Evolutionary conservation across 2,888 invertebrate genomes (phyloP).

Genomic region (Eupeodes latifasciatus): DNA sequence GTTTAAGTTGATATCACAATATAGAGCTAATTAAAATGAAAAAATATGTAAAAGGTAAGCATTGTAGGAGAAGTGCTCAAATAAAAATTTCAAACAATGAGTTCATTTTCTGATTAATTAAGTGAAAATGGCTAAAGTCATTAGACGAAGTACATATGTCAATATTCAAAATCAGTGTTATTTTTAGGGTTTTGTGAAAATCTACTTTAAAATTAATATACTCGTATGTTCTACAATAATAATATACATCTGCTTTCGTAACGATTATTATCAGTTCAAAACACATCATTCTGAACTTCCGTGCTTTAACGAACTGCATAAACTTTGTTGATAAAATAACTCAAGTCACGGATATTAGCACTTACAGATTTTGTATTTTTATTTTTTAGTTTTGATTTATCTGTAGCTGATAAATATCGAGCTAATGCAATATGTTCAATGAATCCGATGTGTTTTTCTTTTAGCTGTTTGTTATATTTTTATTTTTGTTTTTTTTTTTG

Average conservation of each 20-base stretch:
- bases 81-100: neutral
- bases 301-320: constrained; percentile 5
- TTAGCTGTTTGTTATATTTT: no score
- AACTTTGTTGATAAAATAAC: neutral
- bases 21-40: neutral
- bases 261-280: neutral
- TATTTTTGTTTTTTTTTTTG: no score
- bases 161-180: neutral
- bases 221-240: no score
- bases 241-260: neutral
- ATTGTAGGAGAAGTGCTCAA: no score
- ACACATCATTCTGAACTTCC: constrained; percentile 8
- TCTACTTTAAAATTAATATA: neutral
- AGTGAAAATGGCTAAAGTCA: constrained; percentile 8
- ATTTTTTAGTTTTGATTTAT: neutral
- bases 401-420: no score
- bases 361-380: neutral
- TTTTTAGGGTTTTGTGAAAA: neutral
- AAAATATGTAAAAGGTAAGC: constrained; percentile 3
- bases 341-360: constrained; percentile 13
- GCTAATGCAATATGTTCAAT: no score
- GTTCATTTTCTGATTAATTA: neutral
- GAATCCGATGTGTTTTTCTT: no score
- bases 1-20: neutral
- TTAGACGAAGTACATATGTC: neutral